These are phyloP conservation scores for Hipposideros armiger DNA, from an alignment of 2,113 vertebrate genomes.

Conservation along the genomic window DNA sequence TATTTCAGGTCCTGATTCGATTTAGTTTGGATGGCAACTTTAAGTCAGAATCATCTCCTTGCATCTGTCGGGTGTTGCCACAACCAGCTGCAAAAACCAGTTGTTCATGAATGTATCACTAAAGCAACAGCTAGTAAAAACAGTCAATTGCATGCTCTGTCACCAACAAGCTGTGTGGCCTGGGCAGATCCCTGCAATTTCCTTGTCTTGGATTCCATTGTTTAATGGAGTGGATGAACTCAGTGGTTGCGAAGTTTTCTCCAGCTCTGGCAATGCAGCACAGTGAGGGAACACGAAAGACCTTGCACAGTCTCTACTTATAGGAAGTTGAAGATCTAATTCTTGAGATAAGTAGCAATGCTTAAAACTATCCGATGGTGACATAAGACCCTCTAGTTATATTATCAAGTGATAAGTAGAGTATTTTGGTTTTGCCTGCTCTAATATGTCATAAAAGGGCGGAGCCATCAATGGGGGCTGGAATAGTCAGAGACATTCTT, in stretches of 20 bases:
- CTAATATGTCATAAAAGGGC: not conserved
- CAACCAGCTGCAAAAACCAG: not conserved
- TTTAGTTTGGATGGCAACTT: not conserved
- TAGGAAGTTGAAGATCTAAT: constrained; percentile 3
- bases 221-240: not conserved
- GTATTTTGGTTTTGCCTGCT: not conserved
- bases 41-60: not conserved
- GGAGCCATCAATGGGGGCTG: not conserved
- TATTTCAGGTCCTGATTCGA: not conserved
- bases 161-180: not conserved
- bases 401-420: constrained; percentile 3
- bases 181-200: not conserved
- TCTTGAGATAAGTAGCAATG: not conserved
- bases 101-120: not conserved
- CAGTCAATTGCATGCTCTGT: not conserved
- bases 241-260: not conserved
- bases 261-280: not conserved
- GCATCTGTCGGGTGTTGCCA: not conserved
- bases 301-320: not conserved
- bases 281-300: not conserved
- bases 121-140: not conserved
- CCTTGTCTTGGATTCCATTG: not conserved
- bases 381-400: not conserved
- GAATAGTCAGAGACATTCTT: not conserved
- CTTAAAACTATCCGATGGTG: not conserved